Evolutionary conservation across 2,888 invertebrate genomes (phyloP), one percentile per base, ranked within the genome.

Genomic region (Eretmocerus hayati): DNA sequence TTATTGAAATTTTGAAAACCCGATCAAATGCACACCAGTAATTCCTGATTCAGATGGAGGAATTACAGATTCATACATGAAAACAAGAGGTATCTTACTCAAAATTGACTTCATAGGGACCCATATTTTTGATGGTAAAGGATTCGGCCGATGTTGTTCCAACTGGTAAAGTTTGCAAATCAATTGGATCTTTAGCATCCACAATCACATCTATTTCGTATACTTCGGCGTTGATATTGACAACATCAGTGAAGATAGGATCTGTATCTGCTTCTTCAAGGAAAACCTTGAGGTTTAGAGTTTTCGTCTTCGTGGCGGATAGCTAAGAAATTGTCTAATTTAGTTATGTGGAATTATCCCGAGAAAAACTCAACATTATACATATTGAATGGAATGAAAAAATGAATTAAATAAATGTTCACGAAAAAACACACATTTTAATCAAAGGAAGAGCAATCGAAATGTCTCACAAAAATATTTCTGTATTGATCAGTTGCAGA

Each of bases 151-250:
- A 69, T 1, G 74, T 71, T 0, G 74, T 74, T 47, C 76, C 77
- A 3, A 81, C 80, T 72, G 78, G 80, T 2, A 80, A 74, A 45
- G 75, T 75, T 42, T 79, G 79, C 51, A 80, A 77, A 56, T 80
- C 73, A 15, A 83, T 71, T 0, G 74, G 71, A 56, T 74, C 73
- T 39, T 77, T 76, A 48, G 72, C 66, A 13, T 74, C 72, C 47
- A 78, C 72, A 58, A 81, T 78, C 6, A 83, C 68, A 59, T 72
- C 69, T 4, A 82, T 77, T 57, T 81, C 79, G 45, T 80, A 79
- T 42, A 79, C 78, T 66, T 83, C 81, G 1, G 78, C 81, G 1
- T 73, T 74, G 15, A 81, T 55, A 36, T 54, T 60, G 21, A 80
- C 57, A 4, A 60, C 63, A 15, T 78, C 76, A 4, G 68, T 65